phyloP scores from a whole-genome alignment of 2,888 invertebrate species.

The Apotomis turbidana region DNA sequence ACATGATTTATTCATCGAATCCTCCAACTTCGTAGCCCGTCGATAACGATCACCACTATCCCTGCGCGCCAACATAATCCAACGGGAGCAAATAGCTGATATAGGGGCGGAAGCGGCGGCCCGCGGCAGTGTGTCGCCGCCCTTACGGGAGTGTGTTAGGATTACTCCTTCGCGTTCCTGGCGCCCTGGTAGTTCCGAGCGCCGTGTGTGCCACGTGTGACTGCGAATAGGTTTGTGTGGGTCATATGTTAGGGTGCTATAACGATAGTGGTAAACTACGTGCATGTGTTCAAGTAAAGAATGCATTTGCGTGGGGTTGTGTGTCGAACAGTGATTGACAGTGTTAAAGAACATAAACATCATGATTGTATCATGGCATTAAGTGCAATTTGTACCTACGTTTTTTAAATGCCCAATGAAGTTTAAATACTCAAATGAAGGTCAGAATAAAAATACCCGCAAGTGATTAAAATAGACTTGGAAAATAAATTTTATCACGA shows the following conservation, averaged over 20 bases:
- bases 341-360: too few relatives aligned
- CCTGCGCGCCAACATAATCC: constrained; percentile 13
- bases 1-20: neutral
- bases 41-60: constrained; percentile 30
- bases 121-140: constrained; percentile 40
- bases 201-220: constrained; percentile 39
- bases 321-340: too few relatives aligned
- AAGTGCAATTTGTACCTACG: too few relatives aligned
- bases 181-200: constrained; percentile 45
- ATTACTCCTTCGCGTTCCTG: constrained; percentile 34
- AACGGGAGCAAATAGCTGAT: constrained; percentile 40
- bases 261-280: too few relatives aligned
- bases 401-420: too few relatives aligned
- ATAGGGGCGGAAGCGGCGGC: constrained; percentile 35
- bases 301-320: too few relatives aligned
- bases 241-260: neutral
- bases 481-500: too few relatives aligned
- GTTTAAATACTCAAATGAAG: too few relatives aligned
- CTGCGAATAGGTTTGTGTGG: neutral
- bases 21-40: constrained; percentile 24
- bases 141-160: constrained; percentile 25
- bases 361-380: too few relatives aligned
- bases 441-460: too few relatives aligned
- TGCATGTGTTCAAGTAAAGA: too few relatives aligned
- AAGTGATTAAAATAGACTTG: too few relatives aligned